Percentiles rank a stretch among this genome's conserved stretches.
Evolutionary conservation across 2,797 vertebrate species (phyloP).

Genomic region (Rhabdophis nuchalis): DNA sequence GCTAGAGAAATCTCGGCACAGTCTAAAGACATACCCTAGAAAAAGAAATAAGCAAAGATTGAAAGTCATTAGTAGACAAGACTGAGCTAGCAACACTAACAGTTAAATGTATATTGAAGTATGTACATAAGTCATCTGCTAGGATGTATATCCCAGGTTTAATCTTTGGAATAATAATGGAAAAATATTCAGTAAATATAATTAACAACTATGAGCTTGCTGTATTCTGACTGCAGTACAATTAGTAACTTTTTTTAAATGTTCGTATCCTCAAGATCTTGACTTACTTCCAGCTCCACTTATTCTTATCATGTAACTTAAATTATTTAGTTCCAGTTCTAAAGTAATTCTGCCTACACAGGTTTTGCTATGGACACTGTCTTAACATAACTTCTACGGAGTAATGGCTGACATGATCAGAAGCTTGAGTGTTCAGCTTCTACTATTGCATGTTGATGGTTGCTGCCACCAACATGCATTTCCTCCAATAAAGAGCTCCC

Average conservation of each 20-base stretch:
- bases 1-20: conserved; percentile 95
- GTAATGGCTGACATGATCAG: background rate
- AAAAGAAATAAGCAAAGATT: background rate
- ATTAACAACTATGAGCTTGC: background rate
- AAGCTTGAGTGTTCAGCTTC: background rate
- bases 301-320: background rate
- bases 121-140: background rate
- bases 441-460: background rate
- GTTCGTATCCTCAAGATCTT: background rate
- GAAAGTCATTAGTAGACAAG: background rate
- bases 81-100: background rate
- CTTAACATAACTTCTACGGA: background rate
- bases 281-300: background rate
- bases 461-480: background rate
- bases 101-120: background rate
- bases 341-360: background rate
- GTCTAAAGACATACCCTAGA: conserved; percentile 92
- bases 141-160: background rate
- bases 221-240: background rate
- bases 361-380: background rate
- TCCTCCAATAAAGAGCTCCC: background rate
- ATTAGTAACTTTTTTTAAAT: background rate
- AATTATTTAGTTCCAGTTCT: background rate
- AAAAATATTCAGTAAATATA: background rate
- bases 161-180: background rate